phyloP scores from a whole-genome alignment of 2,113 vertebrate genomes.

The Barbus barbus region DNA sequence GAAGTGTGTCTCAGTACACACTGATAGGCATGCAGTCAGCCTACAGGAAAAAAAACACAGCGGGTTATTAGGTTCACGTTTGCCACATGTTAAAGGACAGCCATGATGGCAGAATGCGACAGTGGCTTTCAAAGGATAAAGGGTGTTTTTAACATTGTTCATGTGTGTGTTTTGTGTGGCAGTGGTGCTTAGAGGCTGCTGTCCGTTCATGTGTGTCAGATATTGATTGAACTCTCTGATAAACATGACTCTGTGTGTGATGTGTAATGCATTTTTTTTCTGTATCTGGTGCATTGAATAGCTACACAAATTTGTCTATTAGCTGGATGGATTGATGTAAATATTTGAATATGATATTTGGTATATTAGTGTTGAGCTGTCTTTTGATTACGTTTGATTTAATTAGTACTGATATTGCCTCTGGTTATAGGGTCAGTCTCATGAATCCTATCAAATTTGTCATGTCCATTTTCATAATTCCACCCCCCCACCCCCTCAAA shows the following conservation, averaged over 20 bases:
- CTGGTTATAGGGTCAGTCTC: not conserved
- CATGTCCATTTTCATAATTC: not conserved
- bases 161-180: not conserved
- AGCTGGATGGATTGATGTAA: not conserved
- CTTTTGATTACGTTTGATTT: not conserved
- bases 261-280: not conserved
- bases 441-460: not conserved
- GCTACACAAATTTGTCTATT: not conserved
- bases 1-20: conserved; percentile 42
- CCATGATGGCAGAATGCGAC: not conserved
- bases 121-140: not conserved
- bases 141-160: not conserved
- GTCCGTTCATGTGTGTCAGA: not conserved
- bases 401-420: too few species aligned
- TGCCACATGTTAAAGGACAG: conserved; percentile 3
- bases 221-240: conserved; percentile 52
- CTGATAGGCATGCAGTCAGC: conserved; percentile 50
- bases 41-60: conserved; percentile 59
- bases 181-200: not conserved
- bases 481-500: too few species aligned
- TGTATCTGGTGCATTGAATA: not conserved
- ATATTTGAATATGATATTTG: not conserved
- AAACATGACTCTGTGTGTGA: not conserved
- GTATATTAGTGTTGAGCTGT: not conserved
- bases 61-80: conserved; percentile 38